phyloP scores from a whole-genome alignment of 1,140 invertebrate genomes.

The Cotesia typhae region DNA sequence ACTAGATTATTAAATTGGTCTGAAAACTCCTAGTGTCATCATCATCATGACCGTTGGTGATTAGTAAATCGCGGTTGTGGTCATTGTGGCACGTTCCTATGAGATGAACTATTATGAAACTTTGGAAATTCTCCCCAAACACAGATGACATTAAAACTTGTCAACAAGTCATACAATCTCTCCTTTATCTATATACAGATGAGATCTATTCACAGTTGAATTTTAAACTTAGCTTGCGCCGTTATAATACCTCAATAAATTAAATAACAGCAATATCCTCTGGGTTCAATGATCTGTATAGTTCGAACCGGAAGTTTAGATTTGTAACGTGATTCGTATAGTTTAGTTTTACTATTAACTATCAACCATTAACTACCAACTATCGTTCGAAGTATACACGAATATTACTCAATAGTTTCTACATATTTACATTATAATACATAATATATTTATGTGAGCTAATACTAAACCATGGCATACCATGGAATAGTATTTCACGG shows the following conservation, averaged over 20 bases:
- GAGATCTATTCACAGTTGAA: neutral
- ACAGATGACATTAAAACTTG: too few species aligned
- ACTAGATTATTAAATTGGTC: too few species aligned
- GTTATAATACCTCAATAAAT: neutral
- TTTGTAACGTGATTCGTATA: neutral
- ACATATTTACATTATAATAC: neutral
- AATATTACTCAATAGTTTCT: neutral
- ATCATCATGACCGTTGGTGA: neutral
- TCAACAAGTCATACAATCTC: too few species aligned
- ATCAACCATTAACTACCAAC: neutral
- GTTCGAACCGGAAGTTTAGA: neutral
- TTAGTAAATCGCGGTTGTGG: constrained; percentile 21
- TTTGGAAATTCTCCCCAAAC: neutral
- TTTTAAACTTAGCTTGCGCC: neutral
- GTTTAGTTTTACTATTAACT: too few species aligned
- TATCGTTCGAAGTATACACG: neutral
- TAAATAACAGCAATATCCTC: neutral
- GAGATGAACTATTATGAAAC: neutral
- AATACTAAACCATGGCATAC: too few species aligned
- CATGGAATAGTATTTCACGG: too few species aligned
- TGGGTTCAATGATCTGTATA: neutral
- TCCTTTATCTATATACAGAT: too few species aligned
- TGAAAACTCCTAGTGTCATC: neutral
- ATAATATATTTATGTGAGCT: constrained; percentile 6
- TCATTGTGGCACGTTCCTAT: constrained; percentile 7